Base-by-base conservation (phyloP, 2,797 vertebrate genomes). In the Enoplosus armatus region DNA sequence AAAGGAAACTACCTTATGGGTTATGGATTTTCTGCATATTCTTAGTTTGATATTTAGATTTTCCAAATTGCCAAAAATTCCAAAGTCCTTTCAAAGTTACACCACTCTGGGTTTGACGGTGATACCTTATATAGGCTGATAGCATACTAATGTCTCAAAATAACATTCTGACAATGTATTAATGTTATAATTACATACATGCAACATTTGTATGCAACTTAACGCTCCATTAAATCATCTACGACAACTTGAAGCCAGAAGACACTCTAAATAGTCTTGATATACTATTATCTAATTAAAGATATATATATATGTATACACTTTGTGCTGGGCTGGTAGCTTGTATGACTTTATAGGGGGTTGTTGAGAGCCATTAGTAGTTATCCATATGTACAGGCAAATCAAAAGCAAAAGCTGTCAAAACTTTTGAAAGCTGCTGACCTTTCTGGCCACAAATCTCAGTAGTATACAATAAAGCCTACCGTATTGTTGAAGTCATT, bases 391-490 rank as follows among this genome's bases (percentile, higher is more conserved):
- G 27, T 29, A 31, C 12, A 24, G 12, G 37, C 24, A 29, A 51
- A 51, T 61, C 29, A 48, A 48, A 79, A 39, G 26, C 70, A 50
- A 65, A 71, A 76, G 29, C 62, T 64, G 31, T 16, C 11, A n/a
- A 35, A 72, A 27, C 4, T 43, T 64, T 63, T 78, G 18, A 37
- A 75, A 76, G 31, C 50, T 54, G 43, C 47, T 78, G 70, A 67
- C 59, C 47, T 69, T 72, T 80, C 48, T 16, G 41, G 2, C 60
- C 43, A 61, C 54, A 64, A 47, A 45, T 75, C 31, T 56, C 24
- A 65, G n/a, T n/a, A n/a, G n/a, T n/a, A n/a, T n/a, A 12, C 18
- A 51, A 26, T 43, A n/a, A 65, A 58, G 37, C 35, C 20, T 6
- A 6, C 15, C 12, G 22, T n/a, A 37, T 29, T 33, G 7, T 20